A percentile compares a stretch with the other conserved stretches of the same genome.
Evolutionary conservation across 2,888 invertebrate species (phyloP).

Genomic region (Dynastes grantii): DNA sequence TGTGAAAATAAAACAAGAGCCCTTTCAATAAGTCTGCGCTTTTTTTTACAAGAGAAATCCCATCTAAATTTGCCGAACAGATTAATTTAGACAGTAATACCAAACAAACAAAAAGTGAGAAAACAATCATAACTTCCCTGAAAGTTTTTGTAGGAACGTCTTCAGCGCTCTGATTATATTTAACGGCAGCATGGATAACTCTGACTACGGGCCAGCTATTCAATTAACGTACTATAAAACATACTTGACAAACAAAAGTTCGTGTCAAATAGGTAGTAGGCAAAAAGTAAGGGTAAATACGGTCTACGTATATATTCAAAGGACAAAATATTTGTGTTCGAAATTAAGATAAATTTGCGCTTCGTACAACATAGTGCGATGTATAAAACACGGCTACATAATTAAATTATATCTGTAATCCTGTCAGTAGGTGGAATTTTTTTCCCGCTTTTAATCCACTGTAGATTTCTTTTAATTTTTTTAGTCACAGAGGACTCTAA

Average conservation of each 20-base stretch:
- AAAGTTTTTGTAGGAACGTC: constrained; percentile 22
- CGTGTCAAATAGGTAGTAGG: constrained; percentile 4
- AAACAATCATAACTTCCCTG: constrained; percentile 16
- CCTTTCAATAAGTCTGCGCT: too few species aligned
- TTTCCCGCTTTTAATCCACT: background rate
- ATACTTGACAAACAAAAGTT: constrained; percentile 36
- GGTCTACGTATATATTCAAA: constrained; percentile 7
- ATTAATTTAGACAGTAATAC: constrained; percentile 11
- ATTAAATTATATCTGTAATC: constrained; percentile 38
- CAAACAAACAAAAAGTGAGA: constrained; percentile 14
- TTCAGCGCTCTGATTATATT: constrained; percentile 15
- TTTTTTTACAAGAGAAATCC: too few species aligned
- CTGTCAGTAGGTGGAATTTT: constrained; percentile 19
- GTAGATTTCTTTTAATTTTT: background rate
- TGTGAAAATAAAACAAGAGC: too few species aligned
- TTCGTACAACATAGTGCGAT: background rate
- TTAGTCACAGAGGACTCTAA: background rate
- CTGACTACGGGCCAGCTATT: constrained; percentile 8
- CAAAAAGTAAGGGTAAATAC: constrained; percentile 30
- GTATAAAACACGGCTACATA: constrained; percentile 8
- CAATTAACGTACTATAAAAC: constrained; percentile 39
- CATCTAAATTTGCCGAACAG: background rate
- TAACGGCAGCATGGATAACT: constrained; percentile 22
- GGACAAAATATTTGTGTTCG: constrained; percentile 27
- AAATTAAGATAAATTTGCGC: constrained; percentile 29